Evolutionary conservation across 2,797 vertebrate species (phyloP).

Genomic region (Galago senegalensis): DNA sequence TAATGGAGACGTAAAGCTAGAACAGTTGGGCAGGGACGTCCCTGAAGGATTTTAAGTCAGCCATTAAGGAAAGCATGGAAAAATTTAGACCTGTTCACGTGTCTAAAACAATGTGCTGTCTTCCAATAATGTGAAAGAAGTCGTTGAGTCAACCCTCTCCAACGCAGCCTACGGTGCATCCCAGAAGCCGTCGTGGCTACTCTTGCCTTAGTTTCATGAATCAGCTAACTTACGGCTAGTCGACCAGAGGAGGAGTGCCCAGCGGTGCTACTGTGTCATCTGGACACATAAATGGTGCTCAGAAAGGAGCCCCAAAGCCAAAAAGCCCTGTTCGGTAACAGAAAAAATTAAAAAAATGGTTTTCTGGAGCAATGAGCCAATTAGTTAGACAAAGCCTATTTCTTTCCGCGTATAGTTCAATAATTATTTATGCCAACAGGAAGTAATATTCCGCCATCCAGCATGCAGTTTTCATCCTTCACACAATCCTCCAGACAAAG

Average conservation of each 20-base stretch:
- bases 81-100: neutral
- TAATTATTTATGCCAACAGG: conserved; percentile 27
- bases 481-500: neutral
- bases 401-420: neutral
- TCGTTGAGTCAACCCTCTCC: neutral
- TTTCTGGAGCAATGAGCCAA: neutral
- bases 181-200: neutral
- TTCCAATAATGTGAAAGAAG: neutral
- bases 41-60: neutral
- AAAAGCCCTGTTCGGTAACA: neutral
- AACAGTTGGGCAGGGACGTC: neutral
- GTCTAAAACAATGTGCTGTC: neutral
- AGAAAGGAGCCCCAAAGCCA: neutral
- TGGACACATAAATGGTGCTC: neutral
- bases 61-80: neutral
- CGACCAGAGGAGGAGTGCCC: neutral
- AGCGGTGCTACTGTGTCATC: neutral
- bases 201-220: neutral
- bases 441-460: neutral
- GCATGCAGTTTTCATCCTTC: neutral
- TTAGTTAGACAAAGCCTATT: neutral
- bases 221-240: neutral
- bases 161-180: neutral
- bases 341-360: neutral
- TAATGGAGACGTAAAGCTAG: neutral